phyloP scores from a whole-genome alignment of 2,113 vertebrate species.

The Suncus etruscus region DNA sequence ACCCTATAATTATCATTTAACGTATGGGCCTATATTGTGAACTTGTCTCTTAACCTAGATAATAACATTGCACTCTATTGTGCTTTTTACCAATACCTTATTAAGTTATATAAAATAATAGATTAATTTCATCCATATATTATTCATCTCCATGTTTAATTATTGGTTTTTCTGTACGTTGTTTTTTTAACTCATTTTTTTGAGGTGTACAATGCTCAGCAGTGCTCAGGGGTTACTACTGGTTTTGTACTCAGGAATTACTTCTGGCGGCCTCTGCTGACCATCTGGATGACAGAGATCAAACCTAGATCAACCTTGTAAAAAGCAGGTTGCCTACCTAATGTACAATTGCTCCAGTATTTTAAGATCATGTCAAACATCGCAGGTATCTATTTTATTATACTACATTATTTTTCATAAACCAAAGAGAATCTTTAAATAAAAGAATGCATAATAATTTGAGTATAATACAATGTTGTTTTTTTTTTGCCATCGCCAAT shows the following conservation, averaged over 20 bases:
- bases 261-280: no score
- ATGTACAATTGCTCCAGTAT: no score
- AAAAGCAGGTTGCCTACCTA: no score
- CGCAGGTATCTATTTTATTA: conserved; percentile 10
- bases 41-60: neutral
- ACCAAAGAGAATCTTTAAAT: conserved; percentile 1
- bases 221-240: no score
- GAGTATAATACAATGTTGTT: conserved; percentile 16
- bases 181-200: no score
- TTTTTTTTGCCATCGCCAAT: no score
- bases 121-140: neutral
- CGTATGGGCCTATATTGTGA: conserved; percentile 17
- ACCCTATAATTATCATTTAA: conserved; percentile 33
- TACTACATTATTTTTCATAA: neutral
- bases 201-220: no score
- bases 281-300: no score
- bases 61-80: neutral
- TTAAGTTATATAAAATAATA: neutral
- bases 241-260: no score
- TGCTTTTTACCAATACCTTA: neutral
- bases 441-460: conserved; percentile 1
- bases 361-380: conserved; percentile 23
- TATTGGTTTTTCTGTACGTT: neutral
- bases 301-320: no score
- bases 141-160: neutral